Evolutionary conservation across 2,888 invertebrate genomes (phyloP), one percentile per base, ranked within the genome.

Genomic region (Oithona nana): DNA sequence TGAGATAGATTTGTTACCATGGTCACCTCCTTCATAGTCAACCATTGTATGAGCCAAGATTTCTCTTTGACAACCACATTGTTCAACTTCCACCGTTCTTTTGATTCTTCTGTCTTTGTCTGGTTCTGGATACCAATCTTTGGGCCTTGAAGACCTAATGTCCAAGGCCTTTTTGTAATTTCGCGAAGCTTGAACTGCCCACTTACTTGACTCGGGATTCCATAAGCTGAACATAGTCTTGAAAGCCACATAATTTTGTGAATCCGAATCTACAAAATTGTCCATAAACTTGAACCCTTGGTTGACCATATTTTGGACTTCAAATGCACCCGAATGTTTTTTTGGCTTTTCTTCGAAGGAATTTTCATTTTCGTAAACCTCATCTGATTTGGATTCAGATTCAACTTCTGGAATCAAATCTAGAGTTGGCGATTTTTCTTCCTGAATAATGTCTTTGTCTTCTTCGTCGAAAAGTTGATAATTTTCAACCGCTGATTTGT

Each of bases 191-290:
- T 54, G 22, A 13, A 26, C 26, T 20, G 54, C 54, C 54, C 54
- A 54, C 26, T 22, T 20, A 54, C 24, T 24, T 20, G 54, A 20
- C 54, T 54, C 54, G 26, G 54, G 54, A 54, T 54, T 54, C 54
- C 54, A 54, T 2, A 54, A 11, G 20, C 24, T 26, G 24, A 54
- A 2, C 54, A 54, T 54, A 26, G 54, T 24, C 11, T 26, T 54
- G 54, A 54, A 26, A 4, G 22, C 8, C 3, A 3, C 13, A 26
- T 54, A 54, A 3, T 54, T 20, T 26, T 54, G 24, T 60, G 39
- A 39, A 39, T 39, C 39, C 39, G 39, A 6, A 39, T 39, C 39
- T 11, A 16, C 39, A 39, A 39, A 39, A 39, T 11, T 6, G 16
- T 39, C 39, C 39, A 39, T 39, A 16, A 39, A 11, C 16, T 39